phyloP scores from a whole-genome alignment of 2,888 invertebrate genomes.

The Diaperis boleti region DNA sequence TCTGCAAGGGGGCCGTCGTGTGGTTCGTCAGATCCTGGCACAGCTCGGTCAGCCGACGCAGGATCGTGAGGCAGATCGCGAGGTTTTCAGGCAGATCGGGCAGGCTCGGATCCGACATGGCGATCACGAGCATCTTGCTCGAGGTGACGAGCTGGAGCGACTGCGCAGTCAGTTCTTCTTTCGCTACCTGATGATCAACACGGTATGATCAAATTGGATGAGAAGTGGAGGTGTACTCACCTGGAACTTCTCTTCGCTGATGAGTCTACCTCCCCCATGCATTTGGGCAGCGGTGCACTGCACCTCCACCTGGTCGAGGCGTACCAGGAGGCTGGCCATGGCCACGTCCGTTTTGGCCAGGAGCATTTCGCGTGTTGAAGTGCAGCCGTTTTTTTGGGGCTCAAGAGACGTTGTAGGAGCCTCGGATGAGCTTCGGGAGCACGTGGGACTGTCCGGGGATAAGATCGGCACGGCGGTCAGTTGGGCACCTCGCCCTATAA shows the following conservation, averaged over 20 bases:
- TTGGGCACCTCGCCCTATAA: conserved; percentile 52
- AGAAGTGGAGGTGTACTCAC: too few relatives aligned
- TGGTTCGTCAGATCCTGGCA: conserved; percentile 82
- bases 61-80: conserved; percentile 80
- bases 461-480: conserved; percentile 52
- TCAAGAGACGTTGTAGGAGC: conserved; percentile 1
- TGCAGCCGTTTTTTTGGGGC: conserved; percentile 56
- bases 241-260: conserved; percentile 83
- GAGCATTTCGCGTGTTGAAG: conserved; percentile 68
- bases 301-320: conserved; percentile 78
- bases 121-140: conserved; percentile 84
- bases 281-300: conserved; percentile 80
- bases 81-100: conserved; percentile 77
- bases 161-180: conserved; percentile 83
- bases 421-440: not conserved
- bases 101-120: conserved; percentile 77
- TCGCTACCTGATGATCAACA: conserved; percentile 69
- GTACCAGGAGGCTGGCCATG: conserved; percentile 75
- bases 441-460: conserved; percentile 48
- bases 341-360: conserved; percentile 78
- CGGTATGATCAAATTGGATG: not conserved
- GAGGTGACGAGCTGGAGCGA: conserved; percentile 86
- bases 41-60: conserved; percentile 80
- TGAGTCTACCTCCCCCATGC: conserved; percentile 80
- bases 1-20: conserved; percentile 83